phyloP scores from a whole-genome alignment of 2,113 vertebrate species.

The Ammospiza nelsoni region DNA sequence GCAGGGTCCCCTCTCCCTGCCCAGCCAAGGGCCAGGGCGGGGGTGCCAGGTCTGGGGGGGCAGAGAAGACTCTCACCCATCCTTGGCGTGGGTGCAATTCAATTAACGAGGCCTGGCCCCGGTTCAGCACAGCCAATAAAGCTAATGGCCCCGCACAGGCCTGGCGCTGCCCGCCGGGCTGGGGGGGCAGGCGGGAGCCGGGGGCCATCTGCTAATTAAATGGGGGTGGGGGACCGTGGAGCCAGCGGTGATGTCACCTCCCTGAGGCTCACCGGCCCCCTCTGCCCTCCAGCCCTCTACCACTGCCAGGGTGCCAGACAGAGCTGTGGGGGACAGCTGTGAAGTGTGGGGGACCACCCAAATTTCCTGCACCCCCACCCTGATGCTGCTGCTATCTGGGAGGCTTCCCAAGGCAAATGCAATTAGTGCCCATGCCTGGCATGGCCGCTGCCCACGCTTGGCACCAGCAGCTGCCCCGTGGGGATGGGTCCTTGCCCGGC shows the following conservation, averaged over 20 bases:
- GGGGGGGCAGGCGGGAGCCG: not conserved
- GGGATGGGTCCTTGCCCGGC: not conserved
- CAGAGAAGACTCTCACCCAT: not conserved
- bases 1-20: not conserved
- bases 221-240: not conserved
- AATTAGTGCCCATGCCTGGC: slow-evolving; percentile 12
- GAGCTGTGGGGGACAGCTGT: not conserved
- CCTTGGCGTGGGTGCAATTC: slow-evolving; percentile 55
- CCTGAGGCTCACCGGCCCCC: not conserved
- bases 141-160: slow-evolving; percentile 60
- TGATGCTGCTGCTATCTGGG: not conserved
- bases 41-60: not conserved
- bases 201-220: slow-evolving; percentile 66
- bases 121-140: slow-evolving; percentile 44
- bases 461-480: not conserved
- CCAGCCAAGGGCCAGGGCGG: not conserved
- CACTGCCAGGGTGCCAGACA: not conserved
- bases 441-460: not conserved
- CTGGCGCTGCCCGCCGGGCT: not conserved
- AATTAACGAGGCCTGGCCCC: slow-evolving; percentile 56
- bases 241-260: slow-evolving; percentile 10
- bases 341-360: not conserved
- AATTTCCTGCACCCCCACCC: not conserved
- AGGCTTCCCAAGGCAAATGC: not conserved
- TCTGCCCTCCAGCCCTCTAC: not conserved